phyloP scores from a whole-genome alignment of 2,113 vertebrate genomes.

The Thinocorus orbignyianus region DNA sequence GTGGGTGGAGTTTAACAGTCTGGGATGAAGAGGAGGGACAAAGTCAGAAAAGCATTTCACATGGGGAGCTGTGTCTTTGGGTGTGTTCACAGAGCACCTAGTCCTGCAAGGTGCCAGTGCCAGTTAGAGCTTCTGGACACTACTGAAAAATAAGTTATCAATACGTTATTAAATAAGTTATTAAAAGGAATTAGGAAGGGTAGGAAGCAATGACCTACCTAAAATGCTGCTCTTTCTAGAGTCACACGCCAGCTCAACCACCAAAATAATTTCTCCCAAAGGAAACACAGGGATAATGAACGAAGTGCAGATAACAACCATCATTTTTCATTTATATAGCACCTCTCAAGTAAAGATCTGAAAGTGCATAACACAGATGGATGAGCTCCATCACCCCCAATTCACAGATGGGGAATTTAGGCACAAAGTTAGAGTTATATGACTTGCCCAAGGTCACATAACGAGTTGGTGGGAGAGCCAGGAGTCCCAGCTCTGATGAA shows the following conservation, averaged over 20 bases:
- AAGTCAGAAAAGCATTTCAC: neutral
- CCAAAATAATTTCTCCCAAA: neutral
- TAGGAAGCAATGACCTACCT: neutral
- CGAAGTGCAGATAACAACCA: neutral
- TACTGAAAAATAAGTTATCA: neutral
- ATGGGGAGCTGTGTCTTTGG: neutral
- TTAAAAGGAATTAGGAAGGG: neutral
- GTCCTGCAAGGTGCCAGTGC: neutral
- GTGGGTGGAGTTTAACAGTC: neutral
- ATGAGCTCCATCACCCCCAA: conserved; percentile 33
- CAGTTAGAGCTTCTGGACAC: neutral
- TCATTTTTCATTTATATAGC: neutral
- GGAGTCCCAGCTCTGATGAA: neutral
- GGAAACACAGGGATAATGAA: neutral
- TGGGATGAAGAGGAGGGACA: neutral
- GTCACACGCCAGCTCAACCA: neutral
- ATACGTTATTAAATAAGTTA: neutral
- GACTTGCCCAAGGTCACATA: conserved; percentile 53
- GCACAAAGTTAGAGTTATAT: neutral
- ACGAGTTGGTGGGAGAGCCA: conserved; percentile 13
- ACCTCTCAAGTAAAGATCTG: conserved; percentile 35
- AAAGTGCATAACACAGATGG: conserved; percentile 55
- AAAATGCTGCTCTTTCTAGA: neutral
- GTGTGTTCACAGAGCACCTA: conserved; percentile 8
- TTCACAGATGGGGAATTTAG: conserved; percentile 18